A percentile compares a stretch with the other conserved stretches of the same genome.
Evolutionary conservation across 1,140 invertebrate species (phyloP).

Genomic region (Bombus superbus): DNA sequence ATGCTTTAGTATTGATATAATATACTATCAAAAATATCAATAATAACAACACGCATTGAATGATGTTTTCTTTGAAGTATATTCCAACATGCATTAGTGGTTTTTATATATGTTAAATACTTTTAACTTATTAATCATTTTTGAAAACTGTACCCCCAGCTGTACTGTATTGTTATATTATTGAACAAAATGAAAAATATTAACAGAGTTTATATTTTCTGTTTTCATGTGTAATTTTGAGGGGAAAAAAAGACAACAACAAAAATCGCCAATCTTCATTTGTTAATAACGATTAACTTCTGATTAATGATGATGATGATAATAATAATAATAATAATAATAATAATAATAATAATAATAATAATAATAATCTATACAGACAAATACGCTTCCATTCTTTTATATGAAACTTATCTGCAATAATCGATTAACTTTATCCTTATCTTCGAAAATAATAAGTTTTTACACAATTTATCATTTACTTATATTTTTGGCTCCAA

Average conservation of each 20-base stretch:
- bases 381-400: conserved; percentile 68
- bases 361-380: conserved; percentile 62
- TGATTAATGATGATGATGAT: conserved; percentile 60
- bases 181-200: conserved; percentile 60
- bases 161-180: conserved; percentile 43
- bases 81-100: conserved; percentile 24
- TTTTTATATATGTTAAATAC: conserved; percentile 60
- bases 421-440: conserved; percentile 54
- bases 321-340: conserved; percentile 27
- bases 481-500: conserved; percentile 23
- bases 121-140: conserved; percentile 56
- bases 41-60: not conserved
- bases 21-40: not conserved
- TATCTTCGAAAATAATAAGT: conserved; percentile 57
- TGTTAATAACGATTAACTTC: conserved; percentile 70
- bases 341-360: conserved; percentile 7
- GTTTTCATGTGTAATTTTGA: conserved; percentile 61
- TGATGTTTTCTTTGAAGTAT: conserved; percentile 36
- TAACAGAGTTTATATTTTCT: conserved; percentile 48
- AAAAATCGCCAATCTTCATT: conserved; percentile 65
- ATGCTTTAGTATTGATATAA: not conserved
- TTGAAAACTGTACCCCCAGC: conserved; percentile 67
- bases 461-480: conserved; percentile 41
- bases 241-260: conserved; percentile 65
- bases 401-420: conserved; percentile 64